Conservation (phyloP, 2,797 vertebrate species). For the Premnoplex brunnescens region DNA sequence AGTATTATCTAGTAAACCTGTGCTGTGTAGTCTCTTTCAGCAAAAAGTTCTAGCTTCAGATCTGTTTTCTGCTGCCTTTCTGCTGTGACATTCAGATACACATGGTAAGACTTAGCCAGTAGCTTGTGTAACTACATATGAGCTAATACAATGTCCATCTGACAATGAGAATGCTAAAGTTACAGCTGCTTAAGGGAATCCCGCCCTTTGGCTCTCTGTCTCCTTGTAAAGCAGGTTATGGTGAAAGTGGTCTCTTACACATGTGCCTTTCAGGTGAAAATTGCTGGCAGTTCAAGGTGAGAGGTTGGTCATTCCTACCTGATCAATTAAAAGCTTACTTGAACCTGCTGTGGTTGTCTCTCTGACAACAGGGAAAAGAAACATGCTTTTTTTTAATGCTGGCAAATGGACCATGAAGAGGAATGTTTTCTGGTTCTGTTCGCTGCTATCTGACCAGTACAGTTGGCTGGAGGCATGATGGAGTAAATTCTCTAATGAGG, state of each 20-base stretch:
- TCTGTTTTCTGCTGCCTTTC: neutral
- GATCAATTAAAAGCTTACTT: neutral
- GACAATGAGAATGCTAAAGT: neutral
- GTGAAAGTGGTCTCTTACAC: neutral
- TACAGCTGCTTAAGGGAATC: neutral
- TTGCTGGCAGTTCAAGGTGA: neutral
- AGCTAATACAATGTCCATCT: neutral
- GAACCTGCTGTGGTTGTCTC: neutral
- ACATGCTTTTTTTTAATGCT: neutral
- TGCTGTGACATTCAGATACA: neutral
- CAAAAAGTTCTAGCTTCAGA: neutral
- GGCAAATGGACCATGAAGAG: neutral
- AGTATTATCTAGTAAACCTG: neutral
- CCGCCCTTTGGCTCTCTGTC: neutral
- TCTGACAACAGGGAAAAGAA: neutral
- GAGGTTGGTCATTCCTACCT: neutral
- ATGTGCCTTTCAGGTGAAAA: neutral
- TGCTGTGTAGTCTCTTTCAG: neutral
- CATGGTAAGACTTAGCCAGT: neutral
- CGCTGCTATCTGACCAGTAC: neutral
- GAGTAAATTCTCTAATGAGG: neutral
- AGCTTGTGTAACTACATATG: neutral
- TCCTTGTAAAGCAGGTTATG: neutral
- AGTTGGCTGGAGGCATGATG: neutral
- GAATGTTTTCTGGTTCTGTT: neutral